These are phyloP conservation scores for Piezodorus guildinii DNA, from an alignment of 1,140 invertebrate genomes.

Conservation along the genomic window DNA sequence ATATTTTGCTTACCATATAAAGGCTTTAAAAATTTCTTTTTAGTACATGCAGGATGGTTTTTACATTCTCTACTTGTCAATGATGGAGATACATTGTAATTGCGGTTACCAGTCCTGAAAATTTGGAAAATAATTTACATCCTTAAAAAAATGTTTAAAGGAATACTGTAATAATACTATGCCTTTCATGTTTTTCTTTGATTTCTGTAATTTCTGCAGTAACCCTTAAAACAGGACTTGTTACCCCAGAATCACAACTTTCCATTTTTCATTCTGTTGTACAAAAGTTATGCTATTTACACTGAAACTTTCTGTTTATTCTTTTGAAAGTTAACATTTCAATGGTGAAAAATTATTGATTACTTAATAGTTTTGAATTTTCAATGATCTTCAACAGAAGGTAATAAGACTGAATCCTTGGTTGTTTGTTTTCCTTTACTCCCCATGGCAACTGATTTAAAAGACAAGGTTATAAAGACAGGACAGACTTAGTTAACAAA, in stretches of 20 bases:
- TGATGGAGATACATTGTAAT: slow-evolving; percentile 2
- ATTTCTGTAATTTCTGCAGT: slow-evolving; percentile 12
- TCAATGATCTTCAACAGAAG: too few species aligned
- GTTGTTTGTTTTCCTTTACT: too few species aligned
- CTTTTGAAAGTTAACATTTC: too few species aligned
- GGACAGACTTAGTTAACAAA: too few species aligned
- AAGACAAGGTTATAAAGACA: slow-evolving; percentile 1
- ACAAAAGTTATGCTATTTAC: too few species aligned
- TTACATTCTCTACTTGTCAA: not conserved
- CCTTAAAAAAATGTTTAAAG: too few species aligned
- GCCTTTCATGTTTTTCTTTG: not conserved
- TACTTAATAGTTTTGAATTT: too few species aligned
- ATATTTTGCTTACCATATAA: slow-evolving; percentile 6
- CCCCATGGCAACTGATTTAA: too few species aligned
- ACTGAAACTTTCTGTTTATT: too few species aligned
- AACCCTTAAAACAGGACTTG: slow-evolving; percentile 12
- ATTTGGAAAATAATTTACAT: not conserved
- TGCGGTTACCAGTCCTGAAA: not conserved
- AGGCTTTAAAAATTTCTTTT: slow-evolving; percentile 1
- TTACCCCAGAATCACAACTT: slow-evolving; percentile 12
- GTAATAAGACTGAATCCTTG: too few species aligned
- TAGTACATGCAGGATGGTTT: not conserved
- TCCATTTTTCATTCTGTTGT: slow-evolving; percentile 7
- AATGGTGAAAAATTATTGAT: too few species aligned
- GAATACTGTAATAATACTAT: not conserved